phyloP scores from a whole-genome alignment of 2,888 invertebrate genomes.

The Epinotia brunnichana region DNA sequence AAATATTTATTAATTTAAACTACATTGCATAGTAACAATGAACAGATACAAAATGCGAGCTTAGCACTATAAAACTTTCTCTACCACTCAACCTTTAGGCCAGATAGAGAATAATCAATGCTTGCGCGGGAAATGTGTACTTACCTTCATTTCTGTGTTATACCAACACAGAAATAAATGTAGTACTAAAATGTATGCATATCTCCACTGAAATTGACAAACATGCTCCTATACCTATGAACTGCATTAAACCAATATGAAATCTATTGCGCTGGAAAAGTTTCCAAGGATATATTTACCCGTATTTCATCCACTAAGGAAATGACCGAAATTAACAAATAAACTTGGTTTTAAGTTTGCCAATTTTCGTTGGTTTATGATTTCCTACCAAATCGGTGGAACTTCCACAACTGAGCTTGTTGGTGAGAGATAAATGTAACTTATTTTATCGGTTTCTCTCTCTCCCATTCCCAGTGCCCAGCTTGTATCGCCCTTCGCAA shows the following conservation, averaged over 20 bases:
- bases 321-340: slow-evolving; percentile 46
- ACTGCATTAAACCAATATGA: slow-evolving; percentile 6
- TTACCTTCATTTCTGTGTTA: too few relatives aligned
- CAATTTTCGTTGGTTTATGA: slow-evolving; percentile 60
- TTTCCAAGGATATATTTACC: slow-evolving; percentile 19
- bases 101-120: too few relatives aligned
- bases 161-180: too few relatives aligned
- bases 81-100: too few relatives aligned
- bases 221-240: background rate
- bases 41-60: too few relatives aligned
- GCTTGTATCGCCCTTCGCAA: slow-evolving; percentile 39
- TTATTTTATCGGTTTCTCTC: slow-evolving; percentile 58
- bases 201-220: background rate
- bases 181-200: background rate
- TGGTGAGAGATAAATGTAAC: slow-evolving; percentile 54
- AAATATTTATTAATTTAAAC: background rate
- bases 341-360: slow-evolving; percentile 65
- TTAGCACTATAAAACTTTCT: too few relatives aligned
- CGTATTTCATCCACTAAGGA: slow-evolving; percentile 43
- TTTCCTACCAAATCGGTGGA: slow-evolving; percentile 61
- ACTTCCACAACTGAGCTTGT: slow-evolving; percentile 46
- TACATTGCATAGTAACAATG: too few relatives aligned
- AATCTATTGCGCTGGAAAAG: slow-evolving; percentile 12
- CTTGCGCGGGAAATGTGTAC: too few relatives aligned
- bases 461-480: slow-evolving; percentile 37